Evolutionary conservation across 2,888 invertebrate species (phyloP), one percentile per base, ranked within the genome.

Genomic region (Synergus umbraculus): DNA sequence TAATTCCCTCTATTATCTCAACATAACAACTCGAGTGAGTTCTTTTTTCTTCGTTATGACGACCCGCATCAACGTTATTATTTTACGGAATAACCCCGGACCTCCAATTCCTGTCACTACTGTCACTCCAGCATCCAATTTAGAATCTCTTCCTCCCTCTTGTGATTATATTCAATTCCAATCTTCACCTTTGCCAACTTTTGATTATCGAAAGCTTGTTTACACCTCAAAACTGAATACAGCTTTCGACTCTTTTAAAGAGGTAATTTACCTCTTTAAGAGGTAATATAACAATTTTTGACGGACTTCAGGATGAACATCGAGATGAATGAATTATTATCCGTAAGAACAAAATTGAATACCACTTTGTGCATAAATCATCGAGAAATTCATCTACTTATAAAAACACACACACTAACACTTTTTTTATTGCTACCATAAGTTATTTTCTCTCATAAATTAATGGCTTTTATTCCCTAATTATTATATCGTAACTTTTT

Each of bases 41-140:
- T 54, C 37, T 29, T 15, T 73, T 73, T 73, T 37, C 9, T n/a
- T 49, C 49, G 8, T 54, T n/a, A 54, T 15, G 2, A 5, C n/a
- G 9, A 73, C 73, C 73, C 73, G 54, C 73, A 73, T 73, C n/a
- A 37, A 73, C 37, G 9, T 73, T 73, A 73, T 73, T 54, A 73
- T 44, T 73, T 29, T 37, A 49, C 49, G 8, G 49, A 69, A 49
- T 29, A 49, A 73, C 49, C 73, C 54, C 37, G 73, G 49, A 54
- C n/a, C 37, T 73, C 49, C 73, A 73, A 73, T 73, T 73, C 37
- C 73, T 54, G n/a, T 73, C 54, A 54, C 73, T 49, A 1, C 46
- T n/a, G 37, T 73, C 73, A 9, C 49, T 66, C 43, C n/a, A 66
- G 18, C 66, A 66, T 66, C 18, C 66, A 66, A 66, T 66, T 43